Evolutionary conservation across 2,797 vertebrate species (phyloP).

Genomic region (Alcedo atthis): DNA sequence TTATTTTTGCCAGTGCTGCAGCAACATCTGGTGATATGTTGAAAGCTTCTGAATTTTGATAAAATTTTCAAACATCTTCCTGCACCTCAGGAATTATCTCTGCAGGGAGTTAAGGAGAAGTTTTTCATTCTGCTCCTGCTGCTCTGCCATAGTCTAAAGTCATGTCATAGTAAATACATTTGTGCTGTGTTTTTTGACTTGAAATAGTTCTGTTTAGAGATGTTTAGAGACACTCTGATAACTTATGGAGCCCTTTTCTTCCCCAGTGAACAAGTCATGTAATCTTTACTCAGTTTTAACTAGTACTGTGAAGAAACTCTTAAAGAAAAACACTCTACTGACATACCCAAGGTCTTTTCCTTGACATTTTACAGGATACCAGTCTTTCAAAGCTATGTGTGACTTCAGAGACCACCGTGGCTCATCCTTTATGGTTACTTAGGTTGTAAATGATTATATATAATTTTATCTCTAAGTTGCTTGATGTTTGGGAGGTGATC

Average conservation of each 20-base stretch:
- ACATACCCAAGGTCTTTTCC: background rate
- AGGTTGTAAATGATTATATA: background rate
- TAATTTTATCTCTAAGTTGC: background rate
- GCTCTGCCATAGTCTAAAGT: conserved; percentile 1
- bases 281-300: background rate
- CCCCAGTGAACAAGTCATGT: background rate
- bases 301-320: background rate
- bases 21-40: conserved; percentile 5
- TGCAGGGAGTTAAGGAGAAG: conserved; percentile 13
- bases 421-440: background rate
- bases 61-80: background rate
- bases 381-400: background rate
- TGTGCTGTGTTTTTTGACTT: conserved; percentile 11
- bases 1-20: conserved; percentile 13
- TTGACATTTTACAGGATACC: background rate
- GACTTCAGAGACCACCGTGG: background rate
- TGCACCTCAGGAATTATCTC: conserved; percentile 8
- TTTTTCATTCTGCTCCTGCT: conserved; percentile 29
- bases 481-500: background rate
- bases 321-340: background rate
- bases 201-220: background rate
- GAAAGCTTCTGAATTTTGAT: conserved; percentile 18
- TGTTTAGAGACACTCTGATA: background rate
- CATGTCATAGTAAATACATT: conserved; percentile 1
- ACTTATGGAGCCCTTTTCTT: background rate